Evolutionary conservation across 2,888 invertebrate species (phyloP).

Genomic region (Chrysotoxum bicinctum): DNA sequence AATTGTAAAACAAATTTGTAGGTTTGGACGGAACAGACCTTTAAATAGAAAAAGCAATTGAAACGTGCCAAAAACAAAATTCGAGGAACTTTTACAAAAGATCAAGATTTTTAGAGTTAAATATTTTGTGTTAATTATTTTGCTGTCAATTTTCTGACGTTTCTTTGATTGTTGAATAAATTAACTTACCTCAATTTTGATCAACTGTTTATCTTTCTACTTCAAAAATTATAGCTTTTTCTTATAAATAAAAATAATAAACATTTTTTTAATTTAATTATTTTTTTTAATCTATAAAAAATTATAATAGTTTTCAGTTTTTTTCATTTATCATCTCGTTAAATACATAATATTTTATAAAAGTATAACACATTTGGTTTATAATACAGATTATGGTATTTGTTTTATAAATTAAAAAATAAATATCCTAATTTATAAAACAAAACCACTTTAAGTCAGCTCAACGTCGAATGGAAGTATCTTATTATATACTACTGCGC

Average conservation of each 20-base stretch:
- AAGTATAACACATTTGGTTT: constrained; percentile 82
- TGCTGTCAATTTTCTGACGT: background rate
- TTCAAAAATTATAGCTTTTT: background rate
- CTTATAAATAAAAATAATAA: background rate
- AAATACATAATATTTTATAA: constrained; percentile 74
- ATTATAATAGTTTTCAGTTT: constrained; percentile 57
- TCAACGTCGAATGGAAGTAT: constrained; percentile 78
- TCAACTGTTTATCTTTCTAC: background rate
- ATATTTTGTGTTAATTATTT: no score
- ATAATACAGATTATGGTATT: constrained; percentile 76
- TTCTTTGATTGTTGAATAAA: background rate
- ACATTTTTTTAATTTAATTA: constrained; percentile 37
- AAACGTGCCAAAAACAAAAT: no score
- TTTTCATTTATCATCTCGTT: constrained; percentile 57
- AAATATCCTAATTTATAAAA: constrained; percentile 59
- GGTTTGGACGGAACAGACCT: no score
- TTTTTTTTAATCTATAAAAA: constrained; percentile 65
- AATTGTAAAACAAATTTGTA: no score
- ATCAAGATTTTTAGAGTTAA: no score
- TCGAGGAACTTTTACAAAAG: no score
- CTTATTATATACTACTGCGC: background rate
- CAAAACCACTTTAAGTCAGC: constrained; percentile 76
- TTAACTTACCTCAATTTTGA: background rate
- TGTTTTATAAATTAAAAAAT: constrained; percentile 58
- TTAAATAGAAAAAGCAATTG: no score